A percentile compares a stretch with the other conserved stretches of the same genome.
These are phyloP conservation scores for Actinopyga echinites DNA, from an alignment of 53 echinoderm and acorn worm genomes.

Conservation along the genomic window DNA sequence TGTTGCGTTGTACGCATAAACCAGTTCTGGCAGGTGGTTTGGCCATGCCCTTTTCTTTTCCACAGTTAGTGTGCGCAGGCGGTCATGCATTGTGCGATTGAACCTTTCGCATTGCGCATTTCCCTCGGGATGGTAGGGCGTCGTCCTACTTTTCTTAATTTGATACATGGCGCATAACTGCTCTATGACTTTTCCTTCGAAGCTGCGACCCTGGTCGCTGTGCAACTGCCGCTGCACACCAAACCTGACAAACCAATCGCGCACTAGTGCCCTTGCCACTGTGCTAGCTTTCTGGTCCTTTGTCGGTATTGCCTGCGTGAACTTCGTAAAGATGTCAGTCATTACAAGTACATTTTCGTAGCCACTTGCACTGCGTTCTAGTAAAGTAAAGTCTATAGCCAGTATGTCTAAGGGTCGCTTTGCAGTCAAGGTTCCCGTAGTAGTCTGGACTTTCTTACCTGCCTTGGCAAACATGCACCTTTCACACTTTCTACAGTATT, in stretches of 20 bases:
- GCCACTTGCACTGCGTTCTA: conserved; percentile 45
- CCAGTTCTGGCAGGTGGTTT: conserved; percentile 39
- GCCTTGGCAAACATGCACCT: conserved; percentile 63
- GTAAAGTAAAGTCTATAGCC: conserved; percentile 64
- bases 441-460: conserved; percentile 29
- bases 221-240: conserved; percentile 65
- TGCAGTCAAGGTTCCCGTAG: conserved; percentile 43
- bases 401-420: conserved; percentile 58
- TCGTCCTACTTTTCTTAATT: conserved; percentile 51
- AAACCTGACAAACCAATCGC: conserved; percentile 75
- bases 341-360: conserved; percentile 65
- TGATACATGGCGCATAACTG: conserved; percentile 58
- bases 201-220: conserved; percentile 80
- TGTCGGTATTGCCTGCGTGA: conserved; percentile 62
- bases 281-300: conserved; percentile 64
- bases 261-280: conserved; percentile 60
- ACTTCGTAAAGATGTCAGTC: conserved; percentile 75
- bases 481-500: conserved; percentile 46
- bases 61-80: conserved; percentile 51
- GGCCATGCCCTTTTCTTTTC: conserved; percentile 54
- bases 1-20: conserved; percentile 50
- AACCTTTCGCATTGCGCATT: conserved; percentile 52
- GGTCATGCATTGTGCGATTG: conserved; percentile 62
- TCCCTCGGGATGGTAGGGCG: conserved; percentile 49
- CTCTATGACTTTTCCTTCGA: conserved; percentile 65